Evolutionary conservation across 2,888 invertebrate species (phyloP).

Genomic region (Idaea aversata): DNA sequence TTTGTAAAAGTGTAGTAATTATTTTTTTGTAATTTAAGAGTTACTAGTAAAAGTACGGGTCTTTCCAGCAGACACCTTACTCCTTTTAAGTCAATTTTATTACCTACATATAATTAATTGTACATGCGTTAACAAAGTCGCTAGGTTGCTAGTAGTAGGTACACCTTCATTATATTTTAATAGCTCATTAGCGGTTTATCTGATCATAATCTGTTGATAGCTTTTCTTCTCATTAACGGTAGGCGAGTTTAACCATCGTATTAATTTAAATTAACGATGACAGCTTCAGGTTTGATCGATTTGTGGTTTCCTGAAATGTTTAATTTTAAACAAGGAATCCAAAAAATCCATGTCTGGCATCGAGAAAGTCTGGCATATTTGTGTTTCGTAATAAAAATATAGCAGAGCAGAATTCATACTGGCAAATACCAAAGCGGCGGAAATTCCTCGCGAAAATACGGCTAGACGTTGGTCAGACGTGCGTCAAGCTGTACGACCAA

Average conservation of each 20-base stretch:
- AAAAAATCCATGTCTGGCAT: slow-evolving; percentile 51
- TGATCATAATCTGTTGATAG: neutral
- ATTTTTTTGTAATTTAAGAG: too few species aligned
- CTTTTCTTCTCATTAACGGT: neutral
- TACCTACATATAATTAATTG: neutral
- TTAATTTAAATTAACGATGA: slow-evolving; percentile 1
- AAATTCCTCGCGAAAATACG: slow-evolving; percentile 67
- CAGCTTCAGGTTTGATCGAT: neutral
- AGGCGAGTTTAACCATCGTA: neutral
- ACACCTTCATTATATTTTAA: neutral
- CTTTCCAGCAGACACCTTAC: too few species aligned
- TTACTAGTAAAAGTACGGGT: too few species aligned
- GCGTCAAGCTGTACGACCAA: slow-evolving; percentile 50
- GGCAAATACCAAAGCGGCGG: slow-evolving; percentile 65
- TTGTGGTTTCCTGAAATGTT: neutral
- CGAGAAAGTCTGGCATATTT: slow-evolving; percentile 52
- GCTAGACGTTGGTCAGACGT: slow-evolving; percentile 74
- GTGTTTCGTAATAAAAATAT: slow-evolving; percentile 54
- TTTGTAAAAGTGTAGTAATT: too few species aligned
- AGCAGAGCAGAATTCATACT: slow-evolving; percentile 59
- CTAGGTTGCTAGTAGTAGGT: neutral
- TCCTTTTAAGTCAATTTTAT: too few species aligned
- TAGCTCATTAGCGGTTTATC: slow-evolving; percentile 1
- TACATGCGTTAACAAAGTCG: neutral
- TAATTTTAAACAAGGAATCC: slow-evolving; percentile 28